Base-by-base conservation (phyloP, 2,888 invertebrate genomes). In the Eupeodes luniger region DNA sequence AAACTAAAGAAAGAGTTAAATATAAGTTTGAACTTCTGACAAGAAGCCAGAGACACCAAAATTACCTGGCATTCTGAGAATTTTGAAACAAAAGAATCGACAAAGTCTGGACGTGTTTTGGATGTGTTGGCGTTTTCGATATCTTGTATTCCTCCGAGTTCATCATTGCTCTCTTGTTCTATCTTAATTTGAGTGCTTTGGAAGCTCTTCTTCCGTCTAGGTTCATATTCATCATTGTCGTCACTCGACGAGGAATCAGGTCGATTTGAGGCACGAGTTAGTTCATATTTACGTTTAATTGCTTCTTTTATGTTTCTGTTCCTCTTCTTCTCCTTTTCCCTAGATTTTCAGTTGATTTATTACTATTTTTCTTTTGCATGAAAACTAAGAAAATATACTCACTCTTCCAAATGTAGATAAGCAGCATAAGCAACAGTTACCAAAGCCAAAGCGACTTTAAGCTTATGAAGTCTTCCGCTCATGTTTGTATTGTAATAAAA, bases 351-450 rank as follows among this genome's bases (percentile, higher is more conserved):
- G 12, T 4, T 11, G 0, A 64, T 47, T 27, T 1, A 14, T 59
- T n/a, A n/a, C 14, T n/a, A 9, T 16, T 10, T 11, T 16, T 57
- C 4, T n/a, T 19, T 27, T 27, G 27, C 0, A 36, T 1, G 9
- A 59, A 9, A 44, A 16, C 10, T n/a, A 61, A 61, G 9, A 44
- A 16, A 44, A 36, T 10, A 10, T n/a, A 16, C 40, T 12, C 16
- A 62, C 62, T 44, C 40, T 12, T 62, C 40, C 0, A 40, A 40
- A 4, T 40, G 10, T 12, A 62, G 11, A 40, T 62, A 49, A n/a
- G 19, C 66, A 49, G 14, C 16, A 47, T 66, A 66, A 49, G 66
- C 66, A 27, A 66, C 49, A 49, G 66, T 66, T 49, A 49, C 66
- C 27, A 66, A 4, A 9, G 47, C 49, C 10, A 66, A 66, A 0